Percentiles rank a stretch among this genome's conserved stretches.
Evolutionary conservation across 1,140 invertebrate species (phyloP).

Genomic region (Eriosoma lanigerum): DNA sequence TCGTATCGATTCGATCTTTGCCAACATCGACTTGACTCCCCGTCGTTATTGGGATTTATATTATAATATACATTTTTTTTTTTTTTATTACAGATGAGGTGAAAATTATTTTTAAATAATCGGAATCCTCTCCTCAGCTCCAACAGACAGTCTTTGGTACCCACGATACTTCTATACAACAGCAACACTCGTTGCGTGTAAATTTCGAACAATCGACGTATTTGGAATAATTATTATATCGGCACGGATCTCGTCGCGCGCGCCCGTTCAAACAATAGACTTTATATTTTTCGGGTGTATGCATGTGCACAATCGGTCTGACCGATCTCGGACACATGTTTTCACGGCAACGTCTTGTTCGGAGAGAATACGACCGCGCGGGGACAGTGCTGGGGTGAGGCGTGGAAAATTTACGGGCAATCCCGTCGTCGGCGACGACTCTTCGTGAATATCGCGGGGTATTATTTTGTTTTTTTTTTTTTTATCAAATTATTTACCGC

Average conservation of each 20-base stretch:
- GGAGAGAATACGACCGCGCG: not conserved
- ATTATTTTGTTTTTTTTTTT: not conserved
- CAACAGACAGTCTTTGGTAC: not conserved
- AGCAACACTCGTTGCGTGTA: too few species aligned
- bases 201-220: constrained; percentile 44
- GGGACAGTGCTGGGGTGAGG: not conserved
- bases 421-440: not conserved
- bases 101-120: not conserved
- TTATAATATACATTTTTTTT: too few species aligned
- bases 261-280: constrained; percentile 24
- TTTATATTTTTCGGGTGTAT: constrained; percentile 19
- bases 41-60: too few species aligned
- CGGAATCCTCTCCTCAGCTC: not conserved
- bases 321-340: constrained; percentile 47
- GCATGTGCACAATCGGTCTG: not conserved
- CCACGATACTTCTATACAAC: too few species aligned
- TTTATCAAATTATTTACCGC: not conserved
- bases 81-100: too few species aligned
- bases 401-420: constrained; percentile 9
- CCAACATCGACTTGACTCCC: too few species aligned
- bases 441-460: constrained; percentile 7
- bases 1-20: too few species aligned
- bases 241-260: not conserved
- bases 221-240: constrained; percentile 50
- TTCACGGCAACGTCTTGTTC: constrained; percentile 51